Base-by-base conservation (phyloP, 1,140 invertebrate genomes). In the Adelges cooleyi region DNA sequence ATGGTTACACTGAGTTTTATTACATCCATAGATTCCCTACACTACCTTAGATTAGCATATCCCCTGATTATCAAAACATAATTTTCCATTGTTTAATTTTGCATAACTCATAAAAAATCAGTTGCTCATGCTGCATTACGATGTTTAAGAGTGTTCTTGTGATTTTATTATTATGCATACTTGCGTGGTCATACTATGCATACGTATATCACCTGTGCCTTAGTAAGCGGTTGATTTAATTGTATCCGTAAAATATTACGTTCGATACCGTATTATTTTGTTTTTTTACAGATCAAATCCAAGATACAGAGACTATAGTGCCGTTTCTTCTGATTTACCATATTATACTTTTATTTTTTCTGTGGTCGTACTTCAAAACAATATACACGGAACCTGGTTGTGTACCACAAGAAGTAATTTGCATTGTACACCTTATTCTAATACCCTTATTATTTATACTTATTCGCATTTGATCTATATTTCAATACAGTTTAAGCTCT, bases 111-210 rank as follows among this genome's bases (percentile, higher is more conserved):
- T n/a, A n/a, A n/a, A n/a, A n/a, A n/a, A n/a, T n/a, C n/a, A n/a
- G n/a, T n/a, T n/a, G n/a, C n/a, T n/a, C n/a, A n/a, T n/a, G n/a
- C n/a, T n/a, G n/a, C n/a, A n/a, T n/a, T n/a, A n/a, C n/a, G n/a
- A n/a, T n/a, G n/a, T n/a, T 89, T 70, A 89, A 90, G 77, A 97
- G 92, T 90, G 81, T 95, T 73, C 95, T 94, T 70, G 94, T 98
- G 65, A 75, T 95, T 66, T 93, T 98, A 75, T 94, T 97, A 70
- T 78, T 89, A 62, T 82, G 85, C 44, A 86, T 96, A 69, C 84
- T 97, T 68, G 80, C 81, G 66, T 98, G 95, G 95, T 95, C 92
- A 2, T 98, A 98, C 77, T 98, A 98, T 80, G 95, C 94, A 56
- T 98, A 96, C 78, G 92, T 97, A 68, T 81, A 95, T 69, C 87